Conservation (phyloP, 2,797 vertebrate species). For the Uromys caudimaculatus region DNA sequence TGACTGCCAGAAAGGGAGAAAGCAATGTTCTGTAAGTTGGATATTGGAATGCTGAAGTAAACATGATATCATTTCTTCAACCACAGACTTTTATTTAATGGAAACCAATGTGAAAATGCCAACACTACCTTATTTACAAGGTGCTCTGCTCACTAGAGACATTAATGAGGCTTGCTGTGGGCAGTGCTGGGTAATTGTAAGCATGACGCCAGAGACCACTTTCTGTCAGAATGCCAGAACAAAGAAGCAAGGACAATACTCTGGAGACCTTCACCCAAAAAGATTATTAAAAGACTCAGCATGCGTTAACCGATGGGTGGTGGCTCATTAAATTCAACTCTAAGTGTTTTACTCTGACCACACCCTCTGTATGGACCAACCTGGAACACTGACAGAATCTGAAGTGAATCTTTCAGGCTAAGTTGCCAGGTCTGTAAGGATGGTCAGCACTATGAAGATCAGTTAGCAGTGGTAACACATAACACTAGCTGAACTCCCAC, state of each 20-base stretch:
- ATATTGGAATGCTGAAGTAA: background rate
- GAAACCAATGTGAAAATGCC: constrained; percentile 42
- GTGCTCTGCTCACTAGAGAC: constrained; percentile 1
- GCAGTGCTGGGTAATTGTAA: background rate
- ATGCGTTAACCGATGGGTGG: constrained; percentile 58
- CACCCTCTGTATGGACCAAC: background rate
- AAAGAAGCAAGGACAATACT: background rate
- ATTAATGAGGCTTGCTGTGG: constrained; percentile 11
- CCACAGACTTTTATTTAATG: constrained; percentile 1
- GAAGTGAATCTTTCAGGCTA: background rate
- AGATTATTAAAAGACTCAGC: constrained; percentile 63
- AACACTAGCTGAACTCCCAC: background rate
- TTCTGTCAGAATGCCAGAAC: constrained; percentile 65
- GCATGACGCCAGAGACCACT: constrained; percentile 23
- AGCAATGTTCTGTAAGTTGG: background rate
- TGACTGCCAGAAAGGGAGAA: background rate
- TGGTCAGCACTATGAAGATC: accelerated
- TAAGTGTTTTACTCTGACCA: constrained; percentile 43
- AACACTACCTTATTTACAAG: constrained; percentile 50
- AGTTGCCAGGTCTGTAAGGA: background rate
- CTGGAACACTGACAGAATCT: background rate
- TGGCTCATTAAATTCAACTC: constrained; percentile 36
- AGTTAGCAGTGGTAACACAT: background rate
- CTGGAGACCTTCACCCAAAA: constrained; percentile 54
- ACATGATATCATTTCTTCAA: constrained; percentile 11